Evolutionary conservation across 2,113 vertebrate genomes (phyloP).

Genomic region (Anguilla japonica): DNA sequence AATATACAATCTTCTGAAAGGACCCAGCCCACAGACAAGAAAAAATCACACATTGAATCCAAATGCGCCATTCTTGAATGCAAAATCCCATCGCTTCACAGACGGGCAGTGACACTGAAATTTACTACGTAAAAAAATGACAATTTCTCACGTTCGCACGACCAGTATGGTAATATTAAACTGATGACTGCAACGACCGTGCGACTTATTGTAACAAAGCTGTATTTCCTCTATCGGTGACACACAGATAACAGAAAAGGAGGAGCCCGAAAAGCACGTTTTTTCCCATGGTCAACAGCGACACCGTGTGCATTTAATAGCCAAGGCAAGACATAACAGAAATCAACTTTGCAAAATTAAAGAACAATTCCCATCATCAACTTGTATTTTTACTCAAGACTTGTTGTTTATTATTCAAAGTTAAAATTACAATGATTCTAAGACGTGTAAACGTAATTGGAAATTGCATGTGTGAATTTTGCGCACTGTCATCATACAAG

Average conservation of each 20-base stretch:
- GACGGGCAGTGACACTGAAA: background rate
- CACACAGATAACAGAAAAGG: background rate
- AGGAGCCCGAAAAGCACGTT: background rate
- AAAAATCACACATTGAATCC: slow-evolving; percentile 36
- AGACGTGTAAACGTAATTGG: too few species aligned
- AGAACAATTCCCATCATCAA: too few species aligned
- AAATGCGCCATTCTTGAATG: background rate
- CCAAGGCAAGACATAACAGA: background rate
- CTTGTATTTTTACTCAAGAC: too few species aligned
- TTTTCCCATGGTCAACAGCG: slow-evolving; percentile 26
- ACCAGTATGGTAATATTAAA: background rate
- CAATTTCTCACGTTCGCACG: background rate
- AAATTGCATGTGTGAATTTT: too few species aligned
- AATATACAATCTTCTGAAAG: slow-evolving; percentile 28
- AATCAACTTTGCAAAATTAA: too few species aligned
- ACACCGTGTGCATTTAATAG: slow-evolving; percentile 8
- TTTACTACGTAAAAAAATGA: background rate
- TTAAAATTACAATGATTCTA: too few species aligned
- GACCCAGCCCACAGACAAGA: slow-evolving; percentile 39
- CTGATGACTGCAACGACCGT: background rate
- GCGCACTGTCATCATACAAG: too few species aligned
- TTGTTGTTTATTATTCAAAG: too few species aligned
- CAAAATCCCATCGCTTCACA: slow-evolving; percentile 2
- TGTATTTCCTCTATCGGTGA: background rate
- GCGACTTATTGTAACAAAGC: background rate